A percentile compares a stretch with the other conserved stretches of the same genome.
Conservation (phyloP, 2,888 invertebrate genomes). For the Horisme vitalbata region DNA sequence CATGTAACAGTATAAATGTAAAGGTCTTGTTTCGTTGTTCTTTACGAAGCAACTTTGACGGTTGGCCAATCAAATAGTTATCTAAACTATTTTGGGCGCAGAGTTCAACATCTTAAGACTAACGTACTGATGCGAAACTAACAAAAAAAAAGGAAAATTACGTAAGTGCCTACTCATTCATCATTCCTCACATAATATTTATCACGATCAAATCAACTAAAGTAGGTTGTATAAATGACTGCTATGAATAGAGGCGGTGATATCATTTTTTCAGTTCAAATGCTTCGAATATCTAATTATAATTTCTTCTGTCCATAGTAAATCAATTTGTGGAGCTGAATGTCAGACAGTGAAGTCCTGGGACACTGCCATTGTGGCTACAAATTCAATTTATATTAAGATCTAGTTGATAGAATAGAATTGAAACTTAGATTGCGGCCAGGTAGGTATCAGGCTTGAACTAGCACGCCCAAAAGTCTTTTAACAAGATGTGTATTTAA, state of each 20-base stretch:
- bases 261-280: constrained; percentile 2
- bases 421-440: constrained; percentile 66
- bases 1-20: too few relatives aligned
- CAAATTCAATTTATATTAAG: constrained; percentile 71
- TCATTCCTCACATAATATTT: too few relatives aligned
- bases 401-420: constrained; percentile 61
- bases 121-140: too few relatives aligned
- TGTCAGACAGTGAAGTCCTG: constrained; percentile 49
- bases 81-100: too few relatives aligned
- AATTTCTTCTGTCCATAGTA: constrained; percentile 48
- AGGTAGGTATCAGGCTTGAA: constrained; percentile 50
- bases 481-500: too few relatives aligned
- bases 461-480: too few relatives aligned
- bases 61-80: too few relatives aligned
- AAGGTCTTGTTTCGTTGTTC: constrained; percentile 5
- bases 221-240: too few relatives aligned
- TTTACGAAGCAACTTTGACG: background rate
- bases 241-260: background rate
- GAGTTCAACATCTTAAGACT: too few relatives aligned
- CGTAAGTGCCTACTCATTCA: too few relatives aligned
- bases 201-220: too few relatives aligned
- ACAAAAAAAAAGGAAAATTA: too few relatives aligned
- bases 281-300: constrained; percentile 26
- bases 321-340: constrained; percentile 62
- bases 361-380: constrained; percentile 56